phyloP scores from a whole-genome alignment of 1,140 invertebrate genomes.

The Stegodyphus dumicola region DNA sequence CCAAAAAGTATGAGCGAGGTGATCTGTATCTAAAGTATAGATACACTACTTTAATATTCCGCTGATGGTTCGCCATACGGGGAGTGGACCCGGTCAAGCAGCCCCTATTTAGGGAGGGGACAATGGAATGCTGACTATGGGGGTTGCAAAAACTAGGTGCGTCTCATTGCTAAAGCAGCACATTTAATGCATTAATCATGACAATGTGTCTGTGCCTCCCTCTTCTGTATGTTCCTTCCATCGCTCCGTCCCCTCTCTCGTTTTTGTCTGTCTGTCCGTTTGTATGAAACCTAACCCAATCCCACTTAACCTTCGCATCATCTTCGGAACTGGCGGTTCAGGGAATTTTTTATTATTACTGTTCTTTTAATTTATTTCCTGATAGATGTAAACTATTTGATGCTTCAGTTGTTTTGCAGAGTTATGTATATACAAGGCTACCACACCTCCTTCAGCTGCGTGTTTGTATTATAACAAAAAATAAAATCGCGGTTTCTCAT shows the following conservation, averaged over 20 bases:
- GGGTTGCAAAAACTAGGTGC: slow-evolving; percentile 55
- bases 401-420: slow-evolving; percentile 36
- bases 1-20: slow-evolving; percentile 34
- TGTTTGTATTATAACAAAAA: slow-evolving; percentile 5
- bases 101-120: slow-evolving; percentile 57
- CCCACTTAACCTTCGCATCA: slow-evolving; percentile 38
- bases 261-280: slow-evolving; percentile 23
- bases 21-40: slow-evolving; percentile 50
- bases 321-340: not conserved
- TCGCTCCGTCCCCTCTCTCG: slow-evolving; percentile 3
- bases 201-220: slow-evolving; percentile 52
- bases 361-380: slow-evolving; percentile 54
- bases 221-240: slow-evolving; percentile 19
- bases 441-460: slow-evolving; percentile 30
- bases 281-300: slow-evolving; percentile 5
- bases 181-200: slow-evolving; percentile 58
- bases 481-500: not conserved
- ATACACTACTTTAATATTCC: slow-evolving; percentile 54
- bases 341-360: slow-evolving; percentile 2
- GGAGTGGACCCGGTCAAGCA: slow-evolving; percentile 55
- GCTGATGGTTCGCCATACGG: slow-evolving; percentile 33
- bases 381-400: slow-evolving; percentile 49
- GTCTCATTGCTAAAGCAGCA: slow-evolving; percentile 52
- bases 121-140: slow-evolving; percentile 58
- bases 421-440: slow-evolving; percentile 41